A percentile compares a stretch with the other conserved stretches of the same genome.
These are phyloP conservation scores for Ptyas mucosa DNA, from an alignment of 2,113 vertebrate genomes.

Conservation along the genomic window DNA sequence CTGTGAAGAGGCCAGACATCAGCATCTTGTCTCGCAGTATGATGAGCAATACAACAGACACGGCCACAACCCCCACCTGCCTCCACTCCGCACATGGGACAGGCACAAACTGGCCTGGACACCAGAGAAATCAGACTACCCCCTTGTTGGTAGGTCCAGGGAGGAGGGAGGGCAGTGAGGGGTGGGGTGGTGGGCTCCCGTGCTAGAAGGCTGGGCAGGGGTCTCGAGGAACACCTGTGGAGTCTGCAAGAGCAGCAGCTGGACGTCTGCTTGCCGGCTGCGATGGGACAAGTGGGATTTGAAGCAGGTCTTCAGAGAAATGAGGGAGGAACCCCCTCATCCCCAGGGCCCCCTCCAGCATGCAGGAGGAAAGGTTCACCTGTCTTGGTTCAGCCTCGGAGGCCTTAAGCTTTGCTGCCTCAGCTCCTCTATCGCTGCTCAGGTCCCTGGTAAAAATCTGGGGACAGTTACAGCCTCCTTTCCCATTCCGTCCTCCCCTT, in stretches of 20 bases:
- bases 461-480: neutral
- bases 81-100: constrained; percentile 57
- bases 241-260: neutral
- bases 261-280: neutral
- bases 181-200: neutral
- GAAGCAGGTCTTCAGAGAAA: neutral
- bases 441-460: neutral
- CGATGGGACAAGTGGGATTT: neutral
- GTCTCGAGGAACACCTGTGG: neutral
- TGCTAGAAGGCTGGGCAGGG: neutral
- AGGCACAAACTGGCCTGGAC: constrained; percentile 63
- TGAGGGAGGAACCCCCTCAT: accelerated
- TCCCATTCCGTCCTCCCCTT: neutral
- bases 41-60: constrained; percentile 68
- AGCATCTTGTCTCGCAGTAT: constrained; percentile 69
- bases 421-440: neutral
- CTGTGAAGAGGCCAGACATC: constrained; percentile 30
- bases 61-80: constrained; percentile 49
- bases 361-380: neutral
- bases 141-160: constrained; percentile 58
- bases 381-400: neutral
- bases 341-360: neutral
- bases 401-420: neutral
- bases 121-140: constrained; percentile 71
- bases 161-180: neutral